Evolutionary conservation across 1,140 invertebrate species (phyloP).

Genomic region (Macrobrachium nipponense): DNA sequence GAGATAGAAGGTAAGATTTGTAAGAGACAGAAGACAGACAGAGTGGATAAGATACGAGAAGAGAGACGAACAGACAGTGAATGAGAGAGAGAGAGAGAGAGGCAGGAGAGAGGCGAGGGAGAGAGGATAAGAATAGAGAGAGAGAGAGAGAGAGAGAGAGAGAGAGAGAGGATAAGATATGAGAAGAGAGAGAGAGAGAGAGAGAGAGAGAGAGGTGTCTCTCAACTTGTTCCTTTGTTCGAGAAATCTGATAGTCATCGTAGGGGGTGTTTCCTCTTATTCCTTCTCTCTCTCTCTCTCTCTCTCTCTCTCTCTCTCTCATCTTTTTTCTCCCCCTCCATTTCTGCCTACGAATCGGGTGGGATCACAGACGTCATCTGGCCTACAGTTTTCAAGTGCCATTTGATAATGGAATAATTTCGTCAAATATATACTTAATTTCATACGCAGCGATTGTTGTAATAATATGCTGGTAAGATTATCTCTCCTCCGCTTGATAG

Average conservation of each 20-base stretch:
- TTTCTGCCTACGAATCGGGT: background rate
- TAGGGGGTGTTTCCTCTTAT: background rate
- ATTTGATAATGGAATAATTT: too few relatives aligned
- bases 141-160: background rate
- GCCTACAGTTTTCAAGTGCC: too few relatives aligned
- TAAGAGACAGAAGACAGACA: background rate
- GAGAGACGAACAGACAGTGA: background rate
- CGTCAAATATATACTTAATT: too few relatives aligned
- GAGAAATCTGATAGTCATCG: too few relatives aligned
- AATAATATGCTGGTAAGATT: too few relatives aligned
- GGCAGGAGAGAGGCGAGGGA: background rate
- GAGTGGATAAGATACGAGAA: background rate
- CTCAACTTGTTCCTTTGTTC: too few relatives aligned
- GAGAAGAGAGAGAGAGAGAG: background rate
- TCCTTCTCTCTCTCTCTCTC: conserved; percentile 2
- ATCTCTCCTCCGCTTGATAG: too few relatives aligned
- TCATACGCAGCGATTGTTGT: too few relatives aligned
- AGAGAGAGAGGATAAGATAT: too few relatives aligned
- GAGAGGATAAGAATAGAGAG: background rate
- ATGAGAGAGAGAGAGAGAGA: too few relatives aligned
- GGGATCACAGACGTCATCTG: background rate
- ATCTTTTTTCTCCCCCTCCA: background rate
- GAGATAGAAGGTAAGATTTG: too few relatives aligned
- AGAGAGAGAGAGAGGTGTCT: background rate
- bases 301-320: background rate